Conservation (phyloP, 2,797 vertebrate species). For the Hirundo rustica region DNA sequence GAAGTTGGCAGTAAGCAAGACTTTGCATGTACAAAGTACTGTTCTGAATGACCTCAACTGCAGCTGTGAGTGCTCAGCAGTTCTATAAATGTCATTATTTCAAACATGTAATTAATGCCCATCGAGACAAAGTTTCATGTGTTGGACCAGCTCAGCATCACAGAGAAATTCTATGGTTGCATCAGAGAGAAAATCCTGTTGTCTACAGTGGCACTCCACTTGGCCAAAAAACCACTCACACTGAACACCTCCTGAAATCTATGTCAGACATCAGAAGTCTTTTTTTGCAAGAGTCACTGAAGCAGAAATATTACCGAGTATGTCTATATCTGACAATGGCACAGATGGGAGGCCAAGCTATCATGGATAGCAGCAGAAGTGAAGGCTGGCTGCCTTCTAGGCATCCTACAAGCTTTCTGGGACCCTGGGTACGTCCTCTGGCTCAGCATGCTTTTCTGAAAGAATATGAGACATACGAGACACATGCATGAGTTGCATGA, state of each 20-base stretch:
- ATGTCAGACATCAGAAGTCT: not conserved
- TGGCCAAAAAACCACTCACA: not conserved
- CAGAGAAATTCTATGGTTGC: not conserved
- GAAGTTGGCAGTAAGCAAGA: slow-evolving; percentile 17
- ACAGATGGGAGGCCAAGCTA: not conserved
- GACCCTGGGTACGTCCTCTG: not conserved
- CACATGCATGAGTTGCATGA: not conserved
- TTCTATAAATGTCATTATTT: slow-evolving; percentile 3
- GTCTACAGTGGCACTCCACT: not conserved
- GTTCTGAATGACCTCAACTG: not conserved
- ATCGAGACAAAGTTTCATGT: not conserved
- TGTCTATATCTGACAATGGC: not conserved
- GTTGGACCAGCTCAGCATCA: not conserved
- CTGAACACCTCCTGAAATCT: not conserved
- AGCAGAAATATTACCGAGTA: not conserved
- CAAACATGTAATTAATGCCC: slow-evolving; percentile 2
- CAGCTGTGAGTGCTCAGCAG: slow-evolving; percentile 48
- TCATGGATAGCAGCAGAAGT: not conserved
- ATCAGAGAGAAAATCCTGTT: slow-evolving; percentile 1
- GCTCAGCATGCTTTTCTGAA: not conserved
- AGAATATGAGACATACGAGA: not conserved
- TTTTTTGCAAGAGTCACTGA: not conserved
- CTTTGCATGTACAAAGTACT: not conserved
- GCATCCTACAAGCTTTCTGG: not conserved
- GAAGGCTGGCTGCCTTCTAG: not conserved